Evolutionary conservation across 1,140 invertebrate species (phyloP).

Genomic region (Caenorhabditis briggsae): DNA sequence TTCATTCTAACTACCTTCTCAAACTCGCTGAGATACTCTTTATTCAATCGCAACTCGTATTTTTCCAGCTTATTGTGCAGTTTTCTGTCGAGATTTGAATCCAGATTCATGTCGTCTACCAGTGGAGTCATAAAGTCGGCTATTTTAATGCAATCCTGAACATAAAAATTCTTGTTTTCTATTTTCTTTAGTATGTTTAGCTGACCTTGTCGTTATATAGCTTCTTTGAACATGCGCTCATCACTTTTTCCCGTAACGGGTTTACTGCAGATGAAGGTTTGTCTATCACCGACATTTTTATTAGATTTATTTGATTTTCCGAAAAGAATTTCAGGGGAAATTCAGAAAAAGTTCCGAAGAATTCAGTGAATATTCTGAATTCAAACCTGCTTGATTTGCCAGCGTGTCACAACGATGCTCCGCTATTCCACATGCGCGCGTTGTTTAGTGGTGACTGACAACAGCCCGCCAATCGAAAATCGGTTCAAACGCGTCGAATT

Average conservation of each 20-base stretch:
- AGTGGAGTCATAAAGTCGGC: constrained; percentile 35
- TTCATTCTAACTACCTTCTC: background rate
- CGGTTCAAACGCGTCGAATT: background rate
- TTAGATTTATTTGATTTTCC: no score
- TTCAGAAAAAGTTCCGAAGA: background rate
- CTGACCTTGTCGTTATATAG: constrained; percentile 43
- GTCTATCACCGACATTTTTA: constrained; percentile 26
- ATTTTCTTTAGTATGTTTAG: background rate
- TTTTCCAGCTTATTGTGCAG: constrained; percentile 38
- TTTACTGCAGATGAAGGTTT: constrained; percentile 7
- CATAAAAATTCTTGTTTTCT: background rate
- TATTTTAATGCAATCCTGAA: constrained; percentile 39
- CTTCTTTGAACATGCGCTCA: constrained; percentile 27
- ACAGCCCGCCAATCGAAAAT: constrained; percentile 24
- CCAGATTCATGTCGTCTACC: constrained; percentile 24
- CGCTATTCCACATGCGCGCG: background rate
- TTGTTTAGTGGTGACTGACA: background rate
- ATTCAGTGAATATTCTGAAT: background rate
- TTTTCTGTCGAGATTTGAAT: constrained; percentile 13
- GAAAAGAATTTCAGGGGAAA: background rate
- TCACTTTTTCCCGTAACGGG: constrained; percentile 45
- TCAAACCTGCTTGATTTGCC: background rate
- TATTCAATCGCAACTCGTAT: constrained; percentile 22
- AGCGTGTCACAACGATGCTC: constrained; percentile 41
- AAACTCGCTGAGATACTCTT: constrained; percentile 45